Evolutionary conservation across 2,797 vertebrate genomes (phyloP).

Genomic region (Otolemur crassicaudatus): DNA sequence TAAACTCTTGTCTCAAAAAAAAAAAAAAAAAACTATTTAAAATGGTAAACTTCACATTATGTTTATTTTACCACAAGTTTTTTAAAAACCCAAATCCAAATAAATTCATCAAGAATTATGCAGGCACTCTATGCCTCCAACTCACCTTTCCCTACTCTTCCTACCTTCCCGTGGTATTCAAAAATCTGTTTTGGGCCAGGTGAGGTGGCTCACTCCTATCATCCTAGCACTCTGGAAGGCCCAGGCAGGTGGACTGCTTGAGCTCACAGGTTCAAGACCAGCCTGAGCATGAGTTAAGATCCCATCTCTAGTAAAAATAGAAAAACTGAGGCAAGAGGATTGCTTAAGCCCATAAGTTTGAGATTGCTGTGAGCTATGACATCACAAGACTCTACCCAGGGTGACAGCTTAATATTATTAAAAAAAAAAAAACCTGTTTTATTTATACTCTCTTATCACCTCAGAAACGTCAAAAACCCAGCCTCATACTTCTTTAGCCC

Average conservation of each 20-base stretch:
- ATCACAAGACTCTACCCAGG: too few relatives aligned
- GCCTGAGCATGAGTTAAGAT: too few relatives aligned
- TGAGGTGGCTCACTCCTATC: too few relatives aligned
- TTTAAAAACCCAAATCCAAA: background rate
- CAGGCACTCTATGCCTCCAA: background rate
- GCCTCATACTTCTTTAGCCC: background rate
- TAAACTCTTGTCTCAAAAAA: too few relatives aligned
- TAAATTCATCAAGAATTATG: background rate
- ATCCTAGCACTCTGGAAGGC: too few relatives aligned
- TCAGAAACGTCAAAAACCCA: background rate
- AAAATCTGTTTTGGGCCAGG: background rate
- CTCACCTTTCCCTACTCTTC: background rate
- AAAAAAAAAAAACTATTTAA: too few relatives aligned
- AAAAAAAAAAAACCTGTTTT: background rate
- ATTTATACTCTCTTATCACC: background rate
- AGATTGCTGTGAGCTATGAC: too few relatives aligned
- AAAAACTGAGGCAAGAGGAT: too few relatives aligned
- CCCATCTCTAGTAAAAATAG: too few relatives aligned
- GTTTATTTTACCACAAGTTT: constrained; percentile 13
- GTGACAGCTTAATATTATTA: background rate
- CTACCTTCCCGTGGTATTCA: background rate
- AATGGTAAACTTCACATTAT: background rate
- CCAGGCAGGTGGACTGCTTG: too few relatives aligned
- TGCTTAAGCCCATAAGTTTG: too few relatives aligned
- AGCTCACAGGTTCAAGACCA: too few relatives aligned